A percentile compares a stretch with the other conserved stretches of the same genome.
Evolutionary conservation across 2,113 vertebrate species (phyloP).

Genomic region (Etheostoma cragini): DNA sequence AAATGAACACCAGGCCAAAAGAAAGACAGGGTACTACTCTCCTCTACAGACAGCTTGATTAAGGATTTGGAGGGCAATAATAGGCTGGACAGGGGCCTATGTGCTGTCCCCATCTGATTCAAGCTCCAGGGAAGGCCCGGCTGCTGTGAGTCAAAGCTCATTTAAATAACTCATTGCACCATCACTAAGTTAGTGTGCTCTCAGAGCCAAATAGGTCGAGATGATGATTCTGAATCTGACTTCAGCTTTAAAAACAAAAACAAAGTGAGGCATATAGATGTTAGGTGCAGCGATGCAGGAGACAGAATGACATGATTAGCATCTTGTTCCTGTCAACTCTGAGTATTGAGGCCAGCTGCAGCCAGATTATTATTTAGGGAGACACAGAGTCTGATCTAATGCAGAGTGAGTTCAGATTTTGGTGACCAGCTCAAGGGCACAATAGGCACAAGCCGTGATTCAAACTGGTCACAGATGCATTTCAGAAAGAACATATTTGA

Average conservation of each 20-base stretch:
- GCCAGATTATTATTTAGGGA: conserved; percentile 61
- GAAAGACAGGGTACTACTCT: conserved; percentile 53
- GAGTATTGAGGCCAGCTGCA: conserved; percentile 60
- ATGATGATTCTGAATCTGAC: conserved; percentile 56
- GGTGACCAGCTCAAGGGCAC: conserved; percentile 74
- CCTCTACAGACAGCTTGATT: conserved; percentile 71
- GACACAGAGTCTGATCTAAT: conserved; percentile 50
- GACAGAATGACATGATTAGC: conserved; percentile 56
- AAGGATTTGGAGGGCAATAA: conserved; percentile 70
- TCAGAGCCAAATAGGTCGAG: conserved; percentile 74
- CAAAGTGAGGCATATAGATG: conserved; percentile 18
- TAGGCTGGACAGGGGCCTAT: conserved; percentile 62
- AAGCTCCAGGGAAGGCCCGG: conserved; percentile 69
- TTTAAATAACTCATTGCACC: conserved; percentile 81
- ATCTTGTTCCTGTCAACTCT: conserved; percentile 58
- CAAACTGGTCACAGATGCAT: conserved; percentile 53
- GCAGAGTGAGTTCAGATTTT: conserved; percentile 58
- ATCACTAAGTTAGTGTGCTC: conserved; percentile 67
- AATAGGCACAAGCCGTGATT: conserved; percentile 47
- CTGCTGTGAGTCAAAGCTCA: conserved; percentile 76
- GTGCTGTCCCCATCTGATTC: conserved; percentile 66
- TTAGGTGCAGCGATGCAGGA: conserved; percentile 53
- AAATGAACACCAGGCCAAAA: conserved; percentile 49
- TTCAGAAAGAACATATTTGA: conserved; percentile 4
- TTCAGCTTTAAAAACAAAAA: conserved; percentile 32